Percentiles rank a stretch among this genome's conserved stretches.
Evolutionary conservation across 1,140 invertebrate genomes (phyloP).

Genomic region (Trichonephila clavipes): DNA sequence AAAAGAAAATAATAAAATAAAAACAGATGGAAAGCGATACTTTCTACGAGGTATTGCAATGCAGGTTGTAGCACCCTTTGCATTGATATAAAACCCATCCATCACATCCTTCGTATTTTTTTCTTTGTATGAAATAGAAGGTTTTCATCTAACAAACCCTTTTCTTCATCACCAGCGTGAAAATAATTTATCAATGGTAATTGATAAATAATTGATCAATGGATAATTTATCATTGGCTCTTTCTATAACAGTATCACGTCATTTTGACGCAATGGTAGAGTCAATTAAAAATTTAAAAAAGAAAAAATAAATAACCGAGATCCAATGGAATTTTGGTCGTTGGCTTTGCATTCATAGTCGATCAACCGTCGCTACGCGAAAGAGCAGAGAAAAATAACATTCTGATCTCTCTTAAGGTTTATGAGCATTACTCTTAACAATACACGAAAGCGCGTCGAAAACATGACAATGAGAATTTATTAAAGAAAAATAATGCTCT

Average conservation of each 20-base stretch:
- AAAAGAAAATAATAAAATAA: too few species aligned
- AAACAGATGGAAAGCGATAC: too few species aligned
- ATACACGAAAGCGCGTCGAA: constrained; percentile 47
- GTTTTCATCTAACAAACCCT: neutral
- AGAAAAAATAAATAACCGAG: neutral
- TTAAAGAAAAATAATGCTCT: constrained; percentile 35
- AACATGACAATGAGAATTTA: constrained; percentile 60
- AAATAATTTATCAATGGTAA: constrained; percentile 41
- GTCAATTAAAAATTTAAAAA: constrained; percentile 49
- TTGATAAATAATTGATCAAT: constrained; percentile 43
- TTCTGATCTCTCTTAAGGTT: neutral
- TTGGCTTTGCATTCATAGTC: neutral
- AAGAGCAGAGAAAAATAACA: neutral
- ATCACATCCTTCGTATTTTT: neutral
- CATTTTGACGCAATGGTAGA: neutral
- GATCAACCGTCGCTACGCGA: neutral
- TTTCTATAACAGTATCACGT: neutral
- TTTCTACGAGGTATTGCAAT: too few species aligned
- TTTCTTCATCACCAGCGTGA: neutral
- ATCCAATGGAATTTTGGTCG: neutral
- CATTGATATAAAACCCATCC: neutral
- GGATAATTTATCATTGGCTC: neutral
- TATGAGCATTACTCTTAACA: constrained; percentile 14
- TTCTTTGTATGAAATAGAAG: neutral
- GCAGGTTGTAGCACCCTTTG: neutral